Percentiles rank a stretch among this genome's conserved stretches.
These are phyloP conservation scores for Okapia johnstoni DNA, from an alignment of 2,113 vertebrate species.

Conservation along the genomic window DNA sequence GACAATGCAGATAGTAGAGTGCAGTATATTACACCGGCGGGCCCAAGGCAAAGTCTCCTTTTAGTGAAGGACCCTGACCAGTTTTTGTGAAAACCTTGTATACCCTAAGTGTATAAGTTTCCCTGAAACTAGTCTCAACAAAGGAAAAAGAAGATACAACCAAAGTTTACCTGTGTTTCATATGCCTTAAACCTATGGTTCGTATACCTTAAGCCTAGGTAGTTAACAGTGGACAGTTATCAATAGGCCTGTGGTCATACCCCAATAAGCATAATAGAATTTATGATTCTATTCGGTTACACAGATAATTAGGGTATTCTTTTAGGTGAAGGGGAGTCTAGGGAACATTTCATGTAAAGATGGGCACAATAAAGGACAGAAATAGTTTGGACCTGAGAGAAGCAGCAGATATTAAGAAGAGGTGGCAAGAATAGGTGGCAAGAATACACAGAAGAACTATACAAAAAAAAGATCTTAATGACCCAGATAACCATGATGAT, in stretches of 20 bases:
- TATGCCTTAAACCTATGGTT: neutral
- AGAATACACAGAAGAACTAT: neutral
- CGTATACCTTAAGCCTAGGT: neutral
- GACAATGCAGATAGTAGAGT: neutral
- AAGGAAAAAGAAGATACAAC: neutral
- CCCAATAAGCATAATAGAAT: neutral
- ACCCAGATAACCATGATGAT: neutral
- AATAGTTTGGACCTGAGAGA: neutral
- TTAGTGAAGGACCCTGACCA: neutral
- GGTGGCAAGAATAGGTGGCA: neutral
- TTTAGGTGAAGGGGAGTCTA: accelerated
- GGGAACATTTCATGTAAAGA: neutral
- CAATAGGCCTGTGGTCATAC: neutral
- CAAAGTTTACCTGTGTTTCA: accelerated
- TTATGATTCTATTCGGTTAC: neutral
- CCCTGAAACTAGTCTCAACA: neutral
- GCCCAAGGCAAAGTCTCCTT: neutral
- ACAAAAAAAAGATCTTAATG: neutral
- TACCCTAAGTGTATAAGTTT: neutral
- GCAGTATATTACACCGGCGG: neutral
- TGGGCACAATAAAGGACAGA: neutral
- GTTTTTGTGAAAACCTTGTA: neutral
- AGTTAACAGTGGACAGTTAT: neutral
- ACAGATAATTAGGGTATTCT: neutral
- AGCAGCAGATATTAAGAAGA: neutral